These are phyloP conservation scores for Zaprionus obscuricornis DNA, from an alignment of 2,888 invertebrate genomes.

Conservation along the genomic window DNA sequence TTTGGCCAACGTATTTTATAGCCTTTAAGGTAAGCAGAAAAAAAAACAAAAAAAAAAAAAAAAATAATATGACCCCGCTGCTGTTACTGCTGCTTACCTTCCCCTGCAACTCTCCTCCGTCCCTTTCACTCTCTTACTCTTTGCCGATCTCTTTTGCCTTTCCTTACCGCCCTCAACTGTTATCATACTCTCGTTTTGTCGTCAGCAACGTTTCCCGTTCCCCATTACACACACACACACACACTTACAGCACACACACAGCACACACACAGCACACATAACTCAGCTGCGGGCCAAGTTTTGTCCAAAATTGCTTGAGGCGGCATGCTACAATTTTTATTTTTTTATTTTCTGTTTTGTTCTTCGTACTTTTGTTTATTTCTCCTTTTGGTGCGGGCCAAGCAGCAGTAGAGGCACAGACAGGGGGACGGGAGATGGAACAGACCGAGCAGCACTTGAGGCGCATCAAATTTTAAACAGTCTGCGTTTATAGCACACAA, in stretches of 20 bases:
- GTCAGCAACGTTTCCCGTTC: conserved; percentile 7
- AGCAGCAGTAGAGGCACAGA: too few relatives aligned
- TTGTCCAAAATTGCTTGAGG: conserved; percentile 68
- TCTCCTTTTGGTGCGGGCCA: conserved; percentile 64
- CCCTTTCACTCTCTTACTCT: conserved; percentile 8
- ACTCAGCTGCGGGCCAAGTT: conserved; percentile 73
- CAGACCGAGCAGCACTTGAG: conserved; percentile 62
- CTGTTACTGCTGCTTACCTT: conserved; percentile 52
- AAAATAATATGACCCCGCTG: too few relatives aligned
- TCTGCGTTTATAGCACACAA: conserved; percentile 78
- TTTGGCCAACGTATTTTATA: conserved; percentile 62
- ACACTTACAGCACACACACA: conserved; percentile 17
- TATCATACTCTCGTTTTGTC: too few relatives aligned
- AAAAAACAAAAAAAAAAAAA: conserved; percentile 61
- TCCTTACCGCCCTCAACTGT: conserved; percentile 33
- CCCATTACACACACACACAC: conserved; percentile 27
- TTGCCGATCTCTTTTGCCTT: conserved; percentile 6
- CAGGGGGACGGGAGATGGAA: conserved; percentile 27
- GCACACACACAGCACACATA: conserved; percentile 50
- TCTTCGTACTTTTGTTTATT: conserved; percentile 76
- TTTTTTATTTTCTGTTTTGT: conserved; percentile 54
- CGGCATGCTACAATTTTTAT: conserved; percentile 59
- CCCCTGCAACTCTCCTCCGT: conserved; percentile 6
- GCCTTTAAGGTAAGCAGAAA: conserved; percentile 63
- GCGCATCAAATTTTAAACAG: conserved; percentile 78